phyloP scores from a whole-genome alignment of 2,797 vertebrate species.

The Danio tinwini region DNA sequence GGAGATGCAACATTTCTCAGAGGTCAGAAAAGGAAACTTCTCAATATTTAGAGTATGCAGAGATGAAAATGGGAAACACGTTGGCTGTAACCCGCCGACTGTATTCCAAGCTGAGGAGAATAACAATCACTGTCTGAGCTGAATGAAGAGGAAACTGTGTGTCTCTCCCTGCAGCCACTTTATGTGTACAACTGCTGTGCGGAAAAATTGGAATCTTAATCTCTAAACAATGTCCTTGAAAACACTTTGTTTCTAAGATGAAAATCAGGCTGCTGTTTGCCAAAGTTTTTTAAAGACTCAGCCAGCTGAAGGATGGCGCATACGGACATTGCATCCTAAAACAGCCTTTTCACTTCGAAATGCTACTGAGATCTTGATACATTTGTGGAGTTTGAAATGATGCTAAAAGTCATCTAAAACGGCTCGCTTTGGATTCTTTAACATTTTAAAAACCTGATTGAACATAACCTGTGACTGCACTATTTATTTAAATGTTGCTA shows the following conservation, averaged over 20 bases:
- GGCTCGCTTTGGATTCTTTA: not conserved
- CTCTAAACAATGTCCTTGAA: slow-evolving; percentile 29
- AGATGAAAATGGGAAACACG: slow-evolving; percentile 34
- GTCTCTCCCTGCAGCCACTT: not conserved
- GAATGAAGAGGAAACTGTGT: slow-evolving; percentile 24
- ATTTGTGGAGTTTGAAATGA: not conserved
- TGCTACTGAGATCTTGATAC: not conserved
- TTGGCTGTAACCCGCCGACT: slow-evolving; percentile 17
- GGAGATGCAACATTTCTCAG: slow-evolving; percentile 49
- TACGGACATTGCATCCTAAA: slow-evolving; percentile 7
- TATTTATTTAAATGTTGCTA: not conserved
- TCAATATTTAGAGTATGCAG: slow-evolving; percentile 37
- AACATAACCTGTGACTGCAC: not conserved
- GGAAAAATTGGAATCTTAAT: slow-evolving; percentile 27
- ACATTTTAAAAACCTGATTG: not conserved
- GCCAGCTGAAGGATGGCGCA: not conserved
- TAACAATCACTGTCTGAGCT: slow-evolving; percentile 28
- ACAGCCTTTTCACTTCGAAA: not conserved
- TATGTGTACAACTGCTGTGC: slow-evolving; percentile 6
- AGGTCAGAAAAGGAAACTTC: slow-evolving; percentile 59
- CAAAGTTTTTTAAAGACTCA: not conserved
- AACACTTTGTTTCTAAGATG: slow-evolving; percentile 33
- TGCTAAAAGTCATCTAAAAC: not conserved
- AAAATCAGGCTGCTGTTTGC: slow-evolving; percentile 18
- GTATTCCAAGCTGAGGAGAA: slow-evolving; percentile 23